Base-by-base conservation (phyloP, 2,888 invertebrate genomes). In the Chelonus formosanus region DNA sequence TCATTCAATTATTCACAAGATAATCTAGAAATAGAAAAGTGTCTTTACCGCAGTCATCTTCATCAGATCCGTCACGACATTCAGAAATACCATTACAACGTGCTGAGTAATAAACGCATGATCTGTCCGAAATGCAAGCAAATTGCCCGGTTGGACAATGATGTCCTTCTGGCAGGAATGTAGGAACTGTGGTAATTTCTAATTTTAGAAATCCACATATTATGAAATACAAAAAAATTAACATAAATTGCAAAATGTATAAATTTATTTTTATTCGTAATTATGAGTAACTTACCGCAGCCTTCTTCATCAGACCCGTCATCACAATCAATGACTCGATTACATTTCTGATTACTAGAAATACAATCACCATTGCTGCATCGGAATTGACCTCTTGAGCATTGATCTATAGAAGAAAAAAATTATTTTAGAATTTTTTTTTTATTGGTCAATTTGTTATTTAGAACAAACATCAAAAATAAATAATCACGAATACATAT, bases 341-440 rank as follows among this genome's bases (percentile, higher is more conserved):
- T 85, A 75, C 89, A 89, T 53, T 80, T 80, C 52, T 82, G 80
- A 40, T 75, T 75, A 34, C 71, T 73, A 35, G 82, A 77, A 70
- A 88, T 85, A 76, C 93, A 94, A 66, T 88, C 86, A 1, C 92
- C 90, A 67, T 89, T 88, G 40, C 78, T 79, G 80, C 95, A 95
- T 69, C 88, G 88, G 86, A 90, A 94, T 78, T 92, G 87, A 74
- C 89, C 87, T 2, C 82, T 72, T 6, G 84, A 81, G 81, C 94
- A 94, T 73, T 40, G 40, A 40, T 87, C 92, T 91, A 82, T 68
- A 78, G 48, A 54, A 36, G 35, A 59, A 52, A 60, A 43, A 67
- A 63, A 56, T 56, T 7, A 40, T 40, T 2, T 6, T 62, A 57
- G 5, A 36, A 62, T 59, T 47, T 40, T 10, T 47, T 20, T 48